Percentiles rank a stretch among this genome's conserved stretches.
These are phyloP conservation scores for Yponomeuta cagnagella DNA, from an alignment of 2,888 invertebrate genomes.

Conservation along the genomic window DNA sequence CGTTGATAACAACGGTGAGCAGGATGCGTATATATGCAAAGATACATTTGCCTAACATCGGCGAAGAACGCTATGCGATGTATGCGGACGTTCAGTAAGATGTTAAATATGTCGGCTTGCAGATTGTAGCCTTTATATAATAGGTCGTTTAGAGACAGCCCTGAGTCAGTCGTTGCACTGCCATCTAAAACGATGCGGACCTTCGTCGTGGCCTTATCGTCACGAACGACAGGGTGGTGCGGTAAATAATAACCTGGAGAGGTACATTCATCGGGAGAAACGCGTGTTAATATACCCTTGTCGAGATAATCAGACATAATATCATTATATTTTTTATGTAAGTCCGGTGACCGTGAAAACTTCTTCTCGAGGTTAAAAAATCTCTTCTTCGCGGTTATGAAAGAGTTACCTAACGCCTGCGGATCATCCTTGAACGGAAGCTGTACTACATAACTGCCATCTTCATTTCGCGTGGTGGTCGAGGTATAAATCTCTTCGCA, in stretches of 20 bases:
- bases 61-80: too few relatives aligned
- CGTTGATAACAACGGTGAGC: too few relatives aligned
- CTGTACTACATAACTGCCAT: conserved; percentile 16
- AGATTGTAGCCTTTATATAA: conserved; percentile 2
- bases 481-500: conserved; percentile 8
- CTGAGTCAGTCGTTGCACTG: conserved; percentile 24
- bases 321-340: conserved; percentile 6
- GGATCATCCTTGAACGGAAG: conserved; percentile 17
- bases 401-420: conserved; percentile 13
- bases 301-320: not conserved
- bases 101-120: not conserved
- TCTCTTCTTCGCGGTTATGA: conserved; percentile 2
- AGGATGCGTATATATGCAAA: too few relatives aligned
- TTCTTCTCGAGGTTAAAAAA: not conserved
- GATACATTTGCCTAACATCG: too few relatives aligned
- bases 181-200: conserved; percentile 27
- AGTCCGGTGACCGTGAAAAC: not conserved
- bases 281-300: not conserved
- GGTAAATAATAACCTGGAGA: conserved; percentile 18
- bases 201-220: conserved; percentile 23
- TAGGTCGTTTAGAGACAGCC: conserved; percentile 26
- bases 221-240: conserved; percentile 24
- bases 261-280: not conserved
- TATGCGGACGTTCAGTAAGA: too few relatives aligned
- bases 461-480: conserved; percentile 10